Percentiles rank a stretch among this genome's conserved stretches.
Evolutionary conservation across 2,888 invertebrate genomes (phyloP).

Genomic region (Autographa pulchrina): DNA sequence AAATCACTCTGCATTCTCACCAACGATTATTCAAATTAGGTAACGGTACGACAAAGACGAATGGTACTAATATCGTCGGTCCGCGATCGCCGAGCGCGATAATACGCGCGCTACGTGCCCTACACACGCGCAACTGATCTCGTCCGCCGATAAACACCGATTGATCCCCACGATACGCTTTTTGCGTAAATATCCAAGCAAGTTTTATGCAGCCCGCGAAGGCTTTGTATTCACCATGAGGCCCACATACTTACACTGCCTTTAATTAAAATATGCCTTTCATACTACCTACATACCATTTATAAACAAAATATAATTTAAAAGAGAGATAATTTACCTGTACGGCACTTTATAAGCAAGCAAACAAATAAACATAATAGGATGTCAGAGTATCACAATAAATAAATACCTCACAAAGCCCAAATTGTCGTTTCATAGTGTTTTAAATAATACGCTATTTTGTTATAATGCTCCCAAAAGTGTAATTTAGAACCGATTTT

Average conservation of each 20-base stretch:
- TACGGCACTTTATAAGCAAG: slow-evolving; percentile 26
- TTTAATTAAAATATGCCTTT: slow-evolving; percentile 43
- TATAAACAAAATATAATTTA: slow-evolving; percentile 13
- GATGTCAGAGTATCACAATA: slow-evolving; percentile 36
- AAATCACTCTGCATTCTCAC: slow-evolving; percentile 87
- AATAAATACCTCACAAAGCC: slow-evolving; percentile 46
- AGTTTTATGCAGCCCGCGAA: slow-evolving; percentile 76
- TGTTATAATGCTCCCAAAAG: slow-evolving; percentile 71
- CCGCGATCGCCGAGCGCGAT: slow-evolving; percentile 82
- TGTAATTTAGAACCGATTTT: slow-evolving; percentile 72
- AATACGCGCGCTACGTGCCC: slow-evolving; percentile 80
- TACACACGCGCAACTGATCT: slow-evolving; percentile 87
- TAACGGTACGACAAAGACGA: slow-evolving; percentile 89
- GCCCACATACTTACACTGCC: slow-evolving; percentile 36
- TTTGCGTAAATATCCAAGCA: slow-evolving; percentile 87
- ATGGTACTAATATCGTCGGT: slow-evolving; percentile 87
- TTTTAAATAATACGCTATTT: slow-evolving; percentile 70
- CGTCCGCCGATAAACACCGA: slow-evolving; percentile 83
- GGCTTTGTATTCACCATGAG: slow-evolving; percentile 70
- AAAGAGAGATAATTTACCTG: slow-evolving; percentile 34
- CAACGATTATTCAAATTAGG: slow-evolving; percentile 89
- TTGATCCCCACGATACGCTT: slow-evolving; percentile 87
- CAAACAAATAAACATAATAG: slow-evolving; percentile 23
- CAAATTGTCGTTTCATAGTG: slow-evolving; percentile 62
- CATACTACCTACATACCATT: not conserved